Evolutionary conservation across 1,140 invertebrate genomes (phyloP).

Genomic region (Bombus sylvicola): DNA sequence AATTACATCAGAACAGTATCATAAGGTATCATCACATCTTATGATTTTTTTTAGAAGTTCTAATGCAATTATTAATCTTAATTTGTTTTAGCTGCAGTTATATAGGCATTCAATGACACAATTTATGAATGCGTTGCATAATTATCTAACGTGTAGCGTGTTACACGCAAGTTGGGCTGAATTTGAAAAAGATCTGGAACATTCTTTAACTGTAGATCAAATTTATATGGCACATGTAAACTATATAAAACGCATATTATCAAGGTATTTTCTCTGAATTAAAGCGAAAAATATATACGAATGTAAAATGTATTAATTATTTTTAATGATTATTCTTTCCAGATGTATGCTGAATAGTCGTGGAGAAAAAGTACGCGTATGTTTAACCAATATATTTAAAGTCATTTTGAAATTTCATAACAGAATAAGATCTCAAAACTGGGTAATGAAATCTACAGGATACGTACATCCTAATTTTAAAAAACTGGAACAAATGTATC

Average conservation of each 20-base stretch:
- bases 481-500: constrained; percentile 77
- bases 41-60: not conserved
- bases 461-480: constrained; percentile 75
- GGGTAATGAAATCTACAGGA: constrained; percentile 60
- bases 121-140: constrained; percentile 88
- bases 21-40: constrained; percentile 69
- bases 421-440: constrained; percentile 78
- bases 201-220: constrained; percentile 86
- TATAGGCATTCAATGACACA: constrained; percentile 89
- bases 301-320: too few species aligned
- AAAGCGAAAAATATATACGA: too few species aligned
- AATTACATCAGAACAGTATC: constrained; percentile 74
- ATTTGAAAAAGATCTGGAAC: constrained; percentile 86
- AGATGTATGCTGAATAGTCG: constrained; percentile 88
- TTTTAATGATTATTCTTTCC: constrained; percentile 68
- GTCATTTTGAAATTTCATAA: constrained; percentile 88
- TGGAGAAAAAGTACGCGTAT: constrained; percentile 85
- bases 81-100: constrained; percentile 82
- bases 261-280: constrained; percentile 68
- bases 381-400: constrained; percentile 87
- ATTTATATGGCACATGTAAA: constrained; percentile 87
- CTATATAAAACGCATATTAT: constrained; percentile 89
- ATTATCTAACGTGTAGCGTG: constrained; percentile 88
- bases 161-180: constrained; percentile 87
- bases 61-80: not conserved